Conservation (phyloP, 2,113 vertebrate species). For the Himantopus leucocephalus region DNA sequence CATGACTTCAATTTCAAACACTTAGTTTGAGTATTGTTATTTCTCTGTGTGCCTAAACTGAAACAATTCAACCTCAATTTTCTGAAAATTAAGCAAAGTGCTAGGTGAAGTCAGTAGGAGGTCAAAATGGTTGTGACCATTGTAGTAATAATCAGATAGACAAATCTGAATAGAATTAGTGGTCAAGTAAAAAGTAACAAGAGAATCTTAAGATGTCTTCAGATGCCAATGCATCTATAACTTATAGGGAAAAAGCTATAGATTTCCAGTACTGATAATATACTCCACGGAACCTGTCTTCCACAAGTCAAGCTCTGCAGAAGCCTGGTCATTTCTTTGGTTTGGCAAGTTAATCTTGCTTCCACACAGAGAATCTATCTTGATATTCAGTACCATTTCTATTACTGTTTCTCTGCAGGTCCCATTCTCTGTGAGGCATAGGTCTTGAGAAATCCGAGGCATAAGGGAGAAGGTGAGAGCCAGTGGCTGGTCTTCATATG, state of each 20-base stretch:
- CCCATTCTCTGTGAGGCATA: background rate
- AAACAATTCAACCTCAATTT: background rate
- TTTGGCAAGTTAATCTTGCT: background rate
- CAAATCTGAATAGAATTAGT: background rate
- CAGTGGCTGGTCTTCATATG: background rate
- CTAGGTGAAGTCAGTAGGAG: background rate
- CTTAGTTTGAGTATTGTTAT: background rate
- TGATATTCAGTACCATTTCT: fast-evolving
- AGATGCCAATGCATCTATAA: background rate
- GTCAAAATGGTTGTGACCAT: background rate
- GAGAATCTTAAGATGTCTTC: background rate
- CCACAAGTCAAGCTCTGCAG: background rate
- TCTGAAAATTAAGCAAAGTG: background rate
- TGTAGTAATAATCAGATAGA: background rate
- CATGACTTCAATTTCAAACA: background rate
- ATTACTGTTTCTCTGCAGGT: background rate
- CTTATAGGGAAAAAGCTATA: background rate
- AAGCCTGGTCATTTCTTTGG: background rate
- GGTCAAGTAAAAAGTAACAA: background rate
- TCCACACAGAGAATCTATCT: background rate
- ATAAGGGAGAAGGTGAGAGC: background rate
- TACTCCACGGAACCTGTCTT: background rate
- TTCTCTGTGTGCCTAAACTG: background rate
- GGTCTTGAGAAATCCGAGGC: background rate
- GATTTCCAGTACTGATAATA: background rate